phyloP scores from a whole-genome alignment of 1,140 invertebrate species.

The Oryctes rhinoceros region DNA sequence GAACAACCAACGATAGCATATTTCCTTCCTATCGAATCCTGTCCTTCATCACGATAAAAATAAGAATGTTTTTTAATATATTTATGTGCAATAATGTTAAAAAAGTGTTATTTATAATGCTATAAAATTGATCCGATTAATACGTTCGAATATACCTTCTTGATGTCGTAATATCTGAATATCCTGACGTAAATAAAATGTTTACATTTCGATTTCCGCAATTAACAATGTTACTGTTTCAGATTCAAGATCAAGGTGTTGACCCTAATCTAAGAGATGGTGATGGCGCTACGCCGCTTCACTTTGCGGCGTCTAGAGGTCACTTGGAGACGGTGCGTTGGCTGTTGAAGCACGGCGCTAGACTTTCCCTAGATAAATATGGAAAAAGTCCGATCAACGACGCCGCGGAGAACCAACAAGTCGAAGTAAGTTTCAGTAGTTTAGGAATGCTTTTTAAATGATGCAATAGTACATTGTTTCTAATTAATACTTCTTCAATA shows the following conservation, averaged over 20 bases:
- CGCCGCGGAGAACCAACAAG: conserved; percentile 87
- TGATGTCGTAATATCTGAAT: no score
- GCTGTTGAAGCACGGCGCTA: conserved; percentile 81
- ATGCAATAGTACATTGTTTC: no score
- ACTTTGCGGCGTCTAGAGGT: conserved; percentile 82
- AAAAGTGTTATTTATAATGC: no score
- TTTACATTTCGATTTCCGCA: not conserved
- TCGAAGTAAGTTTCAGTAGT: conserved; percentile 71
- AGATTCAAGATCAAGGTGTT: conserved; percentile 83
- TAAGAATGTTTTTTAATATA: no score
- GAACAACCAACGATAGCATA: no score
- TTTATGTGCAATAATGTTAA: no score
- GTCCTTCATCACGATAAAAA: no score
- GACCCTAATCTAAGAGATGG: conserved; percentile 85
- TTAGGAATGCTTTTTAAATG: not conserved
- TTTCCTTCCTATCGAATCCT: no score
- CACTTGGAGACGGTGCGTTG: conserved; percentile 83
- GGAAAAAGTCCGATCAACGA: conserved; percentile 90
- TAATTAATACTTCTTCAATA: no score
- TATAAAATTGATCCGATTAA: no score
- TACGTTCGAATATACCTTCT: no score
- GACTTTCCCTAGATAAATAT: conserved; percentile 80
- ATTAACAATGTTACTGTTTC: conserved; percentile 51
- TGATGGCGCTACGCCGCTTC: conserved; percentile 83
- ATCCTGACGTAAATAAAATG: no score